Percentiles rank a stretch among this genome's conserved stretches.
Evolutionary conservation across 2,113 vertebrate species (phyloP).

Genomic region (Aphelocoma coerulescens): DNA sequence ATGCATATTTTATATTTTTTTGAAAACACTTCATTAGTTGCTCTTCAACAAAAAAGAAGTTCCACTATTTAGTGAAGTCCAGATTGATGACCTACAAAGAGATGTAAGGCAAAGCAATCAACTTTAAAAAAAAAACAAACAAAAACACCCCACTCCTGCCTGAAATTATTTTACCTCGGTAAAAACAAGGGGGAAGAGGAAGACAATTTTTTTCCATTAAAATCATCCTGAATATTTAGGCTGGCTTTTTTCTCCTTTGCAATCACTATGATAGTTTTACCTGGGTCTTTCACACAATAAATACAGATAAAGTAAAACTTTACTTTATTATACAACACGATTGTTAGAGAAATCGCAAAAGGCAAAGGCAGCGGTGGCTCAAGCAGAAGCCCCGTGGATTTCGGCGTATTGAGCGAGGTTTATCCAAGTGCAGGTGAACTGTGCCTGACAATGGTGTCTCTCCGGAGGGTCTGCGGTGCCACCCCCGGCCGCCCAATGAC

Average conservation of each 20-base stretch:
- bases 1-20: neutral
- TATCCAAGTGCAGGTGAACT: accelerated
- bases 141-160: too few relatives aligned
- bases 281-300: neutral
- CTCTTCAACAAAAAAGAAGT: neutral
- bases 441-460: neutral
- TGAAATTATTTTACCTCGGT: neutral
- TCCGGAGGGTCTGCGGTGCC: neutral
- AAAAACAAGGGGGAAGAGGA: neutral
- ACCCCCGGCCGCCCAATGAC: neutral
- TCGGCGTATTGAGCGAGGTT: accelerated
- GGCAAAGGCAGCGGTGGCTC: neutral
- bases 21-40: neutral
- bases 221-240: neutral
- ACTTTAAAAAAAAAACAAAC: neutral
- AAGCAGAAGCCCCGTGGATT: neutral
- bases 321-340: accelerated
- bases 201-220: neutral
- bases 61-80: neutral
- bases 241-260: neutral
- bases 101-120: neutral
- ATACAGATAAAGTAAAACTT: neutral
- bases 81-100: neutral
- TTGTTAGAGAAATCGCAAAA: neutral
- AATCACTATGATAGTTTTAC: neutral